Evolutionary conservation across 2,797 vertebrate genomes (phyloP), one percentile per base, ranked within the genome.

Genomic region (Trichosurus vulpecula): DNA sequence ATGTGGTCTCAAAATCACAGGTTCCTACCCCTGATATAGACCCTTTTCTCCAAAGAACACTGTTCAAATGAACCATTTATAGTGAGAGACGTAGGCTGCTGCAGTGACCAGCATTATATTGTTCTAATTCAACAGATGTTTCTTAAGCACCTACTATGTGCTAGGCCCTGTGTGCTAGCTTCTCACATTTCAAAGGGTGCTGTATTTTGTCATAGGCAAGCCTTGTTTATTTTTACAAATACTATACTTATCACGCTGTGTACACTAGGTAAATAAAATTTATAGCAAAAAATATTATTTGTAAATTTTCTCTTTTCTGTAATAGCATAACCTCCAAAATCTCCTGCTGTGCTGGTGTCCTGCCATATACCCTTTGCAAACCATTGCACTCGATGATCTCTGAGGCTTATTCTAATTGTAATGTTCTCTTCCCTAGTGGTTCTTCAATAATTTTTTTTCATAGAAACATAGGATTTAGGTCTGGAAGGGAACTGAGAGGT

Each of bases 41-140:
- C 91, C 8, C 0, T 89, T 95, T 96, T 57, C 66, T 94, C 92
- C 14, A 90, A 90, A 95, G 22, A 74, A 35, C 41, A 51, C 2
- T 96, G 22, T 95, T 93, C 3, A 89, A 54, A 6, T 41, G 30
- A 54, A 6, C 57, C 27, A 92, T 93, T 94, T 4, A 66, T 81
- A 55, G 66, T 16, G 58, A 90, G 52, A 93, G n/a, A 90, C 31
- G 52, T 81, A 52, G 53, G 51, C 54, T 11, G 92, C 31, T 91
- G 51, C 92, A 57, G 81, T 95, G 93, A 93, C 57, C 95, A 27
- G 13, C 3, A n/a, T n/a, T 90, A 0, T 54, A 53, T 91, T 54
- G 66, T 94, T 55, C 35, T 92, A 93, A 27, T 94, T 81, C n/a
- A 81, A 81, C 19, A 81, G 22, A 22, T 81, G n/a, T 81, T 81